Base-by-base conservation (phyloP, 2,797 vertebrate species). In the Hippopotamyrus pictus region DNA sequence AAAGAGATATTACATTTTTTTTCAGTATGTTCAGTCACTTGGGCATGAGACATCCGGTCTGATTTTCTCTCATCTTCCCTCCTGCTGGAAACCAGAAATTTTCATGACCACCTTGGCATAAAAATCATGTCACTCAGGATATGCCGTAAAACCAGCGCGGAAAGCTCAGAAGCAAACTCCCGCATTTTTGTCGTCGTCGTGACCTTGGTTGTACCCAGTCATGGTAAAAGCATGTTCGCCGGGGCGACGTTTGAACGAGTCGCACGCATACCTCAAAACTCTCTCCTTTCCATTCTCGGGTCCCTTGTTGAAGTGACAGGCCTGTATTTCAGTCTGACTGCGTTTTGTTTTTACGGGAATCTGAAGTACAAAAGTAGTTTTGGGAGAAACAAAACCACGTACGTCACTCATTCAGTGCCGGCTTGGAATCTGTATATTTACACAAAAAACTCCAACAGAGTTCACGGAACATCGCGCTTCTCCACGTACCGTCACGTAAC, bases 401-500 rank as follows among this genome's bases (percentile, higher is more conserved):
- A 87, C 5, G 57, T n/a, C 8, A 46, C n/a, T 44, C 57, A 88
- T 62, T 62, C 7, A 37, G 12, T n/a, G 14, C 48, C 5, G 2
- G 22, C 25, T 7, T 12, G 29, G 22, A 86, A 33, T 33, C 48
- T 11, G 85, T 29, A 8, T 41, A 33, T 53, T 25, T 25, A 65
- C 1, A 25, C 17, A 46, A 87, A 87, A 65, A 44, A 59, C 54
- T 54, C 33, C 7, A 11, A 2, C 54, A 3, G 0, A 6, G 82
- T 1, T 22, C 9, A 48, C 5, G 51, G 22, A 59, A 12, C 46
- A 1, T 88, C 1, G 25, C 0, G 62, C 76, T 29, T 22, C 85
- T 19, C 37, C 83, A 12, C 29, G 4, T 93, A 99, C 98, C 97
- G 97, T 97, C 91, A 97, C 94, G 90, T 93, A 96, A 90, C 95